Base-by-base conservation (phyloP, 2,797 vertebrate genomes). In the Taeniopygia guttata region DNA sequence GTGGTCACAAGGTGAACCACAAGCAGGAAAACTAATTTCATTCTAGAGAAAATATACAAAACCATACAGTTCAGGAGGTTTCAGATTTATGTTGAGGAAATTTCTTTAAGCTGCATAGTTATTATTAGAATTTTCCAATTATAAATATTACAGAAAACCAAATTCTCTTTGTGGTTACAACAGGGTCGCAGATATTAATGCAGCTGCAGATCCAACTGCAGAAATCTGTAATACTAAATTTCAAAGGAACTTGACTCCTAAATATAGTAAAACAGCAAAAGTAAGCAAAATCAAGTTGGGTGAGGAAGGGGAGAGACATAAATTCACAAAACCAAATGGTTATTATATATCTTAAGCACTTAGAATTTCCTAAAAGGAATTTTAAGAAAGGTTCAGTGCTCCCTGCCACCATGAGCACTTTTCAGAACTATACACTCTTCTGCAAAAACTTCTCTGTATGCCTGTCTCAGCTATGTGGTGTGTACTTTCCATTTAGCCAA, bases 401-500 rank as follows among this genome's bases (percentile, higher is more conserved):
- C 66, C 34, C 79, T 73, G 62, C 77, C 49, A 63, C 67, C 84
- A 58, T 14, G 18, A 95, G 88, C 34, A 43, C 66, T 84, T 48
- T 90, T 58, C 78, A 96, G 52, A 63, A 29, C 21, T 48, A 32
- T 43, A 30, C 10, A 43, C 22, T 63, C n/a, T 54, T 67, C 49
- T 76, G 56, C 74, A 95, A 86, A 93, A 91, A 49, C 49, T 79
- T 84, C 58, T 90, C 55, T 43, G 46, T 87, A 69, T 70, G 93
- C 63, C 82, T 92, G 9, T 78, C 58, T 59, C 81, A 87, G 64
- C 40, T 64, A 17, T 54, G 56, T 36, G 69, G 66, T 73, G 20
- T 67, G 73, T 69, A 52, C 69, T 88, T 93, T 87, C 73, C 68
- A 87, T 91, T 92, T 94, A 96, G 84, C 40, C 0, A 2, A 97